Conservation (phyloP, 2,888 invertebrate genomes). For the Sepioteuthis lessoniana region DNA sequence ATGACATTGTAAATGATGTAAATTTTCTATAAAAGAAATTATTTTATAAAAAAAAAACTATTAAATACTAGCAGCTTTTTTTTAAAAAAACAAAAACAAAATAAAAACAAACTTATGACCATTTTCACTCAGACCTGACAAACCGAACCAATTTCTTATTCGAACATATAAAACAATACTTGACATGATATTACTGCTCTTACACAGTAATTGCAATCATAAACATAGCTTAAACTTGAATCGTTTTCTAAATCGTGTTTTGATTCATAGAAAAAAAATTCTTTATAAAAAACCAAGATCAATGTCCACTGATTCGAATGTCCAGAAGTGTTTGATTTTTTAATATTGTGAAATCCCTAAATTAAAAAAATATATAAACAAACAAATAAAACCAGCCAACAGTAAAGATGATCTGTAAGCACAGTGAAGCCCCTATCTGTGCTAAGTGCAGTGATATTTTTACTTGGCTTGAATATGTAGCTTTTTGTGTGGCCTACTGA, state of each 20-base stretch:
- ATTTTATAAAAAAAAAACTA: not conserved
- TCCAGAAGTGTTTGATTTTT: conserved; percentile 25
- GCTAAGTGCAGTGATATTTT: not conserved
- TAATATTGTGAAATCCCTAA: not conserved
- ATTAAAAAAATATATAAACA: not conserved
- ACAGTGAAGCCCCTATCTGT: conserved; percentile 24
- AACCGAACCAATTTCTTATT: not conserved
- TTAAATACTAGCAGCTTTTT: not conserved
- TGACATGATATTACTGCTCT: not conserved
- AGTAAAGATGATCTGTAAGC: not conserved
- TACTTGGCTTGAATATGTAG: conserved; percentile 10
- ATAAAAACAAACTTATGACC: not conserved
- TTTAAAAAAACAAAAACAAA: not conserved
- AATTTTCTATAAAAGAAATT: not conserved
- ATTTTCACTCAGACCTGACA: not conserved
- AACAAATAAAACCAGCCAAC: not conserved
- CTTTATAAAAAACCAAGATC: not conserved
- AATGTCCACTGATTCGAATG: not conserved
- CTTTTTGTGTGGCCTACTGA: not conserved
- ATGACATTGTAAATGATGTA: not conserved
- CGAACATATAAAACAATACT: not conserved
- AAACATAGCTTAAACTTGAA: not conserved
- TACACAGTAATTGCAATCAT: not conserved
- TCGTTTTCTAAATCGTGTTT: not conserved
- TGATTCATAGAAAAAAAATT: conserved; percentile 23